Base-by-base conservation (phyloP, 2,888 invertebrate species). In the Macrophya alboannulata region DNA sequence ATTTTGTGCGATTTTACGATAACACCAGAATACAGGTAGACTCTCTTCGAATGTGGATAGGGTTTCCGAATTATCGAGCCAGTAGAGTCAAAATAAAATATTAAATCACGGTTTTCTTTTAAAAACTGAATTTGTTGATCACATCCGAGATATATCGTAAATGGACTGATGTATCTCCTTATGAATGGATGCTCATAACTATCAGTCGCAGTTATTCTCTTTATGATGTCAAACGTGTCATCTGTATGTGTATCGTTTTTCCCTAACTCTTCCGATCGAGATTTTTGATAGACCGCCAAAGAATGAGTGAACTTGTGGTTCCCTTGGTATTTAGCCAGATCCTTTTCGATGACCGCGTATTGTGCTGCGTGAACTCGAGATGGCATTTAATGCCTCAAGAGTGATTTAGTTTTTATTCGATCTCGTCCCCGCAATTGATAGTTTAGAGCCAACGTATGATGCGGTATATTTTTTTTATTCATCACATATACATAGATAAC, bases 221-320 rank as follows among this genome's bases (percentile, higher is more conserved):
- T 72, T 12, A 85, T 40, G 17, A 85, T 71, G n/a, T 85, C 85
- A 12, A 85, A 45, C 4, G 83, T 82, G 17, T 85, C 71, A 37
- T 85, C 59, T 8, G 68, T 4, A 82, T 85, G 62, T 17, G 9
- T 40, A 15, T 85, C 74, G 31, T 82, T 71, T 37, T 59, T 51
- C 6, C 55, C 31, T 43, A 82, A 25, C 48, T 82, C 82, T 17
- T 72, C 82, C 5, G 71, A 45, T 25, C 86, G 71, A 43, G 81
- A 79, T 45, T 51, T 59, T 71, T 71, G 72, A 48, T 25, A 25
- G 12, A 86, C 84, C 5, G 68, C 45, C 59, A 84, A 21, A 15
- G 81, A 86, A 15, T 48, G 76, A 5, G 74, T 84, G 59, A 84
- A 79, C 84, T 79, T 84, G 37, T 71, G 55, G 68, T 86, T 86